phyloP scores from a whole-genome alignment of 2,888 invertebrate genomes.

The Ariolimax columbianus region DNA sequence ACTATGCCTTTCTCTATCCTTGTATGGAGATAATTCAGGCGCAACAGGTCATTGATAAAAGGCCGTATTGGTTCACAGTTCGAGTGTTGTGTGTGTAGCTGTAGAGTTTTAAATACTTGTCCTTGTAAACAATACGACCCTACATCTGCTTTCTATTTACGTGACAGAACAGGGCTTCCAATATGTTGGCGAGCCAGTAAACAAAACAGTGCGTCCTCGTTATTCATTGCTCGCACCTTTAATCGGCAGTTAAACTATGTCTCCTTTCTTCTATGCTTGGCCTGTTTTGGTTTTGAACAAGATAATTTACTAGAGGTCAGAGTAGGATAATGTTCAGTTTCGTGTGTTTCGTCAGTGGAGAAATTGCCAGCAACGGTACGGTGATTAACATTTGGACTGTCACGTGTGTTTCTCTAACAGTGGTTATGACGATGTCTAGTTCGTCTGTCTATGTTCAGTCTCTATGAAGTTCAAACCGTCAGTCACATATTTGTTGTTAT shows the following conservation, averaged over 20 bases:
- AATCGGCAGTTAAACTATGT: neutral
- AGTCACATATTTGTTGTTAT: too few species aligned
- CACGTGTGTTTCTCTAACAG: neutral
- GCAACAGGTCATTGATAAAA: neutral
- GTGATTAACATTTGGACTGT: neutral
- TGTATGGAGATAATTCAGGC: slow-evolving; percentile 1
- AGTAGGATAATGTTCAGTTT: neutral
- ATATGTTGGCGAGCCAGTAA: neutral
- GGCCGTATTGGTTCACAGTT: neutral
- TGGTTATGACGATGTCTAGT: too few species aligned
- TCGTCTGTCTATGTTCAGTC: too few species aligned
- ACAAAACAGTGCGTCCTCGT: neutral
- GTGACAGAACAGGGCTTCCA: slow-evolving; percentile 24
- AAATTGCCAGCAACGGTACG: neutral
- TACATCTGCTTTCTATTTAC: neutral
- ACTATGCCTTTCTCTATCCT: neutral
- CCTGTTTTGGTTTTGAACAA: slow-evolving; percentile 15
- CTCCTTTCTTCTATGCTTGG: neutral
- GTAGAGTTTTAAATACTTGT: neutral
- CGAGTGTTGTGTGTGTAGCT: neutral
- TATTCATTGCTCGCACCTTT: neutral
- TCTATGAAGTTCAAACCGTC: too few species aligned
- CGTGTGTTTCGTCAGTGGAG: neutral
- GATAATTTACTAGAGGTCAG: slow-evolving; percentile 30
- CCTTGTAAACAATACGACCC: neutral